These are phyloP conservation scores for Bettongia penicillata DNA, from an alignment of 2,113 vertebrate species.

Conservation along the genomic window DNA sequence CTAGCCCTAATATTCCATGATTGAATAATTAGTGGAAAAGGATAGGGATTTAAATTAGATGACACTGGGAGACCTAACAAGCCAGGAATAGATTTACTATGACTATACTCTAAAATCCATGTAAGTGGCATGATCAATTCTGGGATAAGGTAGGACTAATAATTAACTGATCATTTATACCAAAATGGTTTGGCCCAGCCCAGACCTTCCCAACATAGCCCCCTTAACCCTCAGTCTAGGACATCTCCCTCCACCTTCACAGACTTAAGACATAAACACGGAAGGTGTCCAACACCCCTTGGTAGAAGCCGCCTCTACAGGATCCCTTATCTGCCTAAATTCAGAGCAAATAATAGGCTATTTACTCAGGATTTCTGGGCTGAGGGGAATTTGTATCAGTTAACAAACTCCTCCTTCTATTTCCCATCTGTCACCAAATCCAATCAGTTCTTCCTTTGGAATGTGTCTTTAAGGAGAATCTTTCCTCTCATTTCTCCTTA, in stretches of 20 bases:
- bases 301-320: background rate
- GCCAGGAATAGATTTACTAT: background rate
- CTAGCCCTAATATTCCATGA: background rate
- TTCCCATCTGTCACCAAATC: background rate
- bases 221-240: background rate
- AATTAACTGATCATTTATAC: background rate
- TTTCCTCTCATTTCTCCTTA: background rate
- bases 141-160: background rate
- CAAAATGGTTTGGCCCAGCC: background rate
- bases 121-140: background rate
- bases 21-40: background rate
- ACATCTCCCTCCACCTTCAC: background rate
- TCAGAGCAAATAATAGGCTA: background rate
- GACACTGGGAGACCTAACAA: background rate
- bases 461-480: background rate
- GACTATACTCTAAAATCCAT: background rate
- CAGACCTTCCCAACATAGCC: background rate
- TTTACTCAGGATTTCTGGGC: background rate
- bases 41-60: background rate
- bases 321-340: background rate
- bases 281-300: background rate
- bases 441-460: background rate
- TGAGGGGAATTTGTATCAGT: background rate
- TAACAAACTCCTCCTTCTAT: background rate
- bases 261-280: background rate